Evolutionary conservation across 2,797 vertebrate genomes (phyloP), one percentile per base, ranked within the genome.

Genomic region (Amblyopsis hoosieri): DNA sequence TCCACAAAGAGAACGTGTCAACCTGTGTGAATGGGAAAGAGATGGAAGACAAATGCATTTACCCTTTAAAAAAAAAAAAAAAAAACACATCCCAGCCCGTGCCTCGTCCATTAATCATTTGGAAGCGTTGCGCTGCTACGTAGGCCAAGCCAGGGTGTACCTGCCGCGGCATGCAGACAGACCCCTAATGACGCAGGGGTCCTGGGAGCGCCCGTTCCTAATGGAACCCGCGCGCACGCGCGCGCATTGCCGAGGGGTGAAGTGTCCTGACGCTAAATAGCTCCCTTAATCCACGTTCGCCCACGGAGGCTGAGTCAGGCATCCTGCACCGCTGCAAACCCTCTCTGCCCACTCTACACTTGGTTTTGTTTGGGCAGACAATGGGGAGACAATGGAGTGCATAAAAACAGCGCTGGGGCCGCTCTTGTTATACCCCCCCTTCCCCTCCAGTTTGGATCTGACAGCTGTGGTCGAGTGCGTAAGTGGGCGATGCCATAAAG

Each of bases 161-260:
- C 71, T 75, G 76, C 62, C 74, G 64, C 76, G 68, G 76, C 78
- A 79, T 45, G 72, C 60, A 60, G 75, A 45, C 19, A 4, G 57
- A n/a, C 64, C 66, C 62, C 54, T 80, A 83, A 85, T 71, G 77
- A 75, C 67, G 69, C 56, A 77, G 69, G 80, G 79, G 80, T 81
- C 83, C 72, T 77, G 23, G 23, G 23, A 29, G 3, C 3, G 23
- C 23, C 3, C 23, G 3, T 29, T 33, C 64, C 73, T 82, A 78
- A 86, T 79, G 72, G 76, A 74, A 66, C 66, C 67, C 56, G 77
- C 23, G 3, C 3, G 23, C 23, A 29, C 23, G 3, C 62, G 13
- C 12, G 3, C 52, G 14, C 13, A 37, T 47, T 47, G 13, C 54
- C 1, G 23, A 29, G 23, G 23, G 23, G 4, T 23, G 23, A 29